Base-by-base conservation (phyloP, 2,113 vertebrate genomes). In the Xenopus borealis region DNA sequence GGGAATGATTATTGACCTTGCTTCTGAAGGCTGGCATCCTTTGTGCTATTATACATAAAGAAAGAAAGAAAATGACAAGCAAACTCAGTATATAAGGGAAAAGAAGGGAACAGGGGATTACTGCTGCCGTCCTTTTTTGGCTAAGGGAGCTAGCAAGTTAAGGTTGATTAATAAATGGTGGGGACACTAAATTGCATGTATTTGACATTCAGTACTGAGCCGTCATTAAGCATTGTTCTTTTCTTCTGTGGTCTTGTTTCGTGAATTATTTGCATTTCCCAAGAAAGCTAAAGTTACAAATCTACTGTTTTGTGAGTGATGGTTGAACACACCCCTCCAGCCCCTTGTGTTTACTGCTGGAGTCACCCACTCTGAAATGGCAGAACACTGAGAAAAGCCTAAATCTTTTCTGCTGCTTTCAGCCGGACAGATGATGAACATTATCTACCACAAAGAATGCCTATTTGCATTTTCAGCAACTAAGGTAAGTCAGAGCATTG, bases 21-120 rank as follows among this genome's bases (percentile, higher is more conserved):
- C 74, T 77, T 30, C 61, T 44, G 16, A 64, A 77, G 67, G 67
- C 23, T 70, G 74, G 66, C 66, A 77, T 70, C 74, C 74, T 52
- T 64, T 70, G 67, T 98, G 97, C 96, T 98, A 96, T 88, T 86
- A 77, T 77, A 64, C 85, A 80, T 66, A 45, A 27, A 27, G 27
- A 58, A 68, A 69, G 55, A 50, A 50, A 55, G 53, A 12, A 50
- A 50, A 55, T 16, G 53, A n/a, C 63, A 70, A 44, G 73, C 66
- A 69, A 63, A 55, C 59, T 57, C 20, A 13, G 23, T 27, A 27
- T 27, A 27, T 3, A 27, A 27, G 70, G 55, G 61, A 70, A 77
- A 18, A 46, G 18, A 55, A 44, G 17, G 66, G 62, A 77, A 53
- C 46, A 3, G 30, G 74, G 47, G 55, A 77, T 77, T 64, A 77